These are phyloP conservation scores for Scelioninae gen. 1 DNA, from an alignment of 2,888 invertebrate species.

Conservation along the genomic window DNA sequence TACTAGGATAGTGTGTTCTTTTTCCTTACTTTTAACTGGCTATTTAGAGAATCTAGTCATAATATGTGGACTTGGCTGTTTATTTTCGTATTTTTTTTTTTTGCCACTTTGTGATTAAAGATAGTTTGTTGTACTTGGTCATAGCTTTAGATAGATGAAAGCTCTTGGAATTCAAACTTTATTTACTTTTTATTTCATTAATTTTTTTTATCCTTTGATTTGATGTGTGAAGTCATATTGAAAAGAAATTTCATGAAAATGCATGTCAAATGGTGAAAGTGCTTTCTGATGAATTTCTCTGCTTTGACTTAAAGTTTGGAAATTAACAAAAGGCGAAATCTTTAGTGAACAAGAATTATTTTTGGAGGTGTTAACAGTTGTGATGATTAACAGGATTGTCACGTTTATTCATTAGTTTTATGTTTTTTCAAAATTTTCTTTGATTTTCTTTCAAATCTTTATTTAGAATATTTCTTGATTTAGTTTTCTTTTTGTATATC, in stretches of 20 bases:
- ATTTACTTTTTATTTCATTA: not conserved
- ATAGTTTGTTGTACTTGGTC: too few relatives aligned
- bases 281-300: not conserved
- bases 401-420: conserved; percentile 2
- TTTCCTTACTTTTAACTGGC: too few relatives aligned
- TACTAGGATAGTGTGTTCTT: too few relatives aligned
- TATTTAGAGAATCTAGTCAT: too few relatives aligned
- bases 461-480: too few relatives aligned
- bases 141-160: too few relatives aligned
- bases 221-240: conserved; percentile 42
- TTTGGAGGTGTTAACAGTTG: too few relatives aligned
- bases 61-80: too few relatives aligned
- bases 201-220: not conserved
- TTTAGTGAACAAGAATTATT: too few relatives aligned
- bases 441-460: too few relatives aligned
- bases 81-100: not conserved
- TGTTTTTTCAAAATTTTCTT: not conserved
- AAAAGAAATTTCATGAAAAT: conserved; percentile 16
- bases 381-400: not conserved
- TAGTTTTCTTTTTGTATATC: too few relatives aligned
- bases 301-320: conserved; percentile 3
- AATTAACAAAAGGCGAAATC: not conserved
- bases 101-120: too few relatives aligned
- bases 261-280: conserved; percentile 21
- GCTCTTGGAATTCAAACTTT: not conserved